Conservation (phyloP, 2,888 invertebrate genomes). For the Thecophora atra region DNA sequence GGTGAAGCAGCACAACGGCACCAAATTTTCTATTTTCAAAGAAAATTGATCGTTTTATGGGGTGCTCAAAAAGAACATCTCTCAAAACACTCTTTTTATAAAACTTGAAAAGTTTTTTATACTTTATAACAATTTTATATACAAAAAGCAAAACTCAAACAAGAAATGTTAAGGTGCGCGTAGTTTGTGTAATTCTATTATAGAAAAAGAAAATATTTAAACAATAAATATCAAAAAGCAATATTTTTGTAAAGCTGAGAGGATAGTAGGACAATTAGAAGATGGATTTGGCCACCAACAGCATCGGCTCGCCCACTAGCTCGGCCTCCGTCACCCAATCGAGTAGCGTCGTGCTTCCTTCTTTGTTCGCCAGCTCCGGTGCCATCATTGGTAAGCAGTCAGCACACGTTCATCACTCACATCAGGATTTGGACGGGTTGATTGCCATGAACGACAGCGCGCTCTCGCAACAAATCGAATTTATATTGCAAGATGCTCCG, state of each 20-base stretch:
- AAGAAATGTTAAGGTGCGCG: constrained; percentile 22
- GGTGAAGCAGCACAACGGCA: constrained; percentile 33
- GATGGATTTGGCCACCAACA: constrained; percentile 36
- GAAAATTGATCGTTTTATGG: constrained; percentile 40
- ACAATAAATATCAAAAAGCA: constrained; percentile 1
- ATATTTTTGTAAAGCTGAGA: not conserved
- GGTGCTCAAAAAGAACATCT: constrained; percentile 41
- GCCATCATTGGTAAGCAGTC: constrained; percentile 24
- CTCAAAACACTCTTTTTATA: constrained; percentile 40
- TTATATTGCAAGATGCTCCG: constrained; percentile 65
- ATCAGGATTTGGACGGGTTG: constrained; percentile 60
- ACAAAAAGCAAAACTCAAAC: not conserved
- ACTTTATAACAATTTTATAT: constrained; percentile 33
- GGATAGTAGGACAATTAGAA: not conserved
- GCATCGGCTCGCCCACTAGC: constrained; percentile 22
- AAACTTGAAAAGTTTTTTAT: constrained; percentile 33
- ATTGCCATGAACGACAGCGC: constrained; percentile 65
- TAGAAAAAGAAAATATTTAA: not conserved
- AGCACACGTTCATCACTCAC: constrained; percentile 31
- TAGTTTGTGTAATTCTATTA: constrained; percentile 12
- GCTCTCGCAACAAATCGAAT: constrained; percentile 66
- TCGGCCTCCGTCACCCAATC: constrained; percentile 39
- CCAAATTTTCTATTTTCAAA: constrained; percentile 51
- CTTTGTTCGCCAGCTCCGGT: constrained; percentile 46
- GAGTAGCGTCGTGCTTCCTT: constrained; percentile 49